A percentile compares a stretch with the other conserved stretches of the same genome.
Conservation (phyloP, 2,888 invertebrate genomes). For the Saturnia japonica region DNA sequence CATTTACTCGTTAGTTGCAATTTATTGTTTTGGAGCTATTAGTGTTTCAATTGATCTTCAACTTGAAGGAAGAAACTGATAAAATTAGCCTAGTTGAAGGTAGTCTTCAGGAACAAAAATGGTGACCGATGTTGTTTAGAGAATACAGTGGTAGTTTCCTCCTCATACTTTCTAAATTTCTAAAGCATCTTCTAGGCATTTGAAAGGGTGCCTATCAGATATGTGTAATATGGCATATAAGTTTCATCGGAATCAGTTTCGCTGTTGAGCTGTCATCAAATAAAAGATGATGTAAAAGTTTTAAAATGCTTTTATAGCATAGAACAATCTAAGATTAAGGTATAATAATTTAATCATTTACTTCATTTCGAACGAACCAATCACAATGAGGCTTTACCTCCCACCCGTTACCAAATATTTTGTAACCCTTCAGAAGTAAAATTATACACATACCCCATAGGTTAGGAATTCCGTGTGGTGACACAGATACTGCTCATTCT, state of each 20-base stretch:
- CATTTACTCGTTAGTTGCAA: neutral
- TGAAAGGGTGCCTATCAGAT: too few relatives aligned
- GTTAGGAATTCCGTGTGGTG: neutral
- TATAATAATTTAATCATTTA: neutral
- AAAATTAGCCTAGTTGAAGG: too few relatives aligned
- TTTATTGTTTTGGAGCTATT: too few relatives aligned
- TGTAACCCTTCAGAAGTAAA: too few relatives aligned
- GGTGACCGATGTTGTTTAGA: neutral
- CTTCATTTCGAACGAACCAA: neutral
- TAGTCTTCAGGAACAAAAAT: neutral
- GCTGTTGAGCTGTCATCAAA: neutral
- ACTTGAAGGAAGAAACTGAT: too few relatives aligned
- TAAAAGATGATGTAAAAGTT: neutral
- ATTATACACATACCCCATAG: too few relatives aligned
- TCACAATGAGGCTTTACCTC: too few relatives aligned
- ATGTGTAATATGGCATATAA: neutral
- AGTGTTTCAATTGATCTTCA: too few relatives aligned
- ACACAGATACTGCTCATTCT: neutral
- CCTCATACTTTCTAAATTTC: too few relatives aligned
- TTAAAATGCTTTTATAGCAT: neutral
- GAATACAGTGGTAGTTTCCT: neutral
- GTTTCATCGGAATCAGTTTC: neutral
- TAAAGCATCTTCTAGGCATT: neutral
- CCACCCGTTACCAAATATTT: too few relatives aligned
- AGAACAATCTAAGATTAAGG: neutral